Percentiles rank a stretch among this genome's conserved stretches.
These are phyloP conservation scores for Nemotelus nigrinus DNA, from an alignment of 2,888 invertebrate species.

Conservation along the genomic window DNA sequence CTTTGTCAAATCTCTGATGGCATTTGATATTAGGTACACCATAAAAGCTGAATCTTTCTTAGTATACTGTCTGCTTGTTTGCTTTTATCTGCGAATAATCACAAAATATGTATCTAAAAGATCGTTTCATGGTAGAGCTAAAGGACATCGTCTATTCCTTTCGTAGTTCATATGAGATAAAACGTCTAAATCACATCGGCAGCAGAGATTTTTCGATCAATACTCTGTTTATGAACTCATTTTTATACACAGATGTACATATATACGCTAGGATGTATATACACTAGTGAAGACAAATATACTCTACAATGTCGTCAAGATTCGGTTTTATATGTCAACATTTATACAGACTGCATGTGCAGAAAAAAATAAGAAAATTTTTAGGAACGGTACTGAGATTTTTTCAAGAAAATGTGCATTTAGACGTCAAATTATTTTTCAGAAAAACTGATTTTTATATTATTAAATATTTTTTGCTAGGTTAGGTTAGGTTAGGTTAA, in stretches of 20 bases:
- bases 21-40: constrained; percentile 21
- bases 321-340: no score
- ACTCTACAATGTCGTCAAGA: no score
- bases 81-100: constrained; percentile 27
- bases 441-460: no score
- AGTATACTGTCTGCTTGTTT: not conserved
- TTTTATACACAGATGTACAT: not conserved
- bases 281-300: not conserved
- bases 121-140: not conserved
- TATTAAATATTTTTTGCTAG: no score
- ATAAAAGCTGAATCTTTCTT: constrained; percentile 4
- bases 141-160: constrained; percentile 2
- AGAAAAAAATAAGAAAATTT: no score
- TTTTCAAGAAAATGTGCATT: no score
- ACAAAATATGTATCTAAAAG: constrained; percentile 27
- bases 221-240: not conserved
- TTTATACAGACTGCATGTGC: no score
- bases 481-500: no score
- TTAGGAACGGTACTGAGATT: no score
- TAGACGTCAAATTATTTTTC: no score
- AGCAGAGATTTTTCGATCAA: not conserved
- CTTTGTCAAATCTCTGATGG: not conserved
- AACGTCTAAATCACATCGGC: not conserved
- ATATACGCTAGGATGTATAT: not conserved
- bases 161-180: not conserved